phyloP scores from a whole-genome alignment of 2,797 vertebrate genomes.

The Sebastes trivittatus region DNA sequence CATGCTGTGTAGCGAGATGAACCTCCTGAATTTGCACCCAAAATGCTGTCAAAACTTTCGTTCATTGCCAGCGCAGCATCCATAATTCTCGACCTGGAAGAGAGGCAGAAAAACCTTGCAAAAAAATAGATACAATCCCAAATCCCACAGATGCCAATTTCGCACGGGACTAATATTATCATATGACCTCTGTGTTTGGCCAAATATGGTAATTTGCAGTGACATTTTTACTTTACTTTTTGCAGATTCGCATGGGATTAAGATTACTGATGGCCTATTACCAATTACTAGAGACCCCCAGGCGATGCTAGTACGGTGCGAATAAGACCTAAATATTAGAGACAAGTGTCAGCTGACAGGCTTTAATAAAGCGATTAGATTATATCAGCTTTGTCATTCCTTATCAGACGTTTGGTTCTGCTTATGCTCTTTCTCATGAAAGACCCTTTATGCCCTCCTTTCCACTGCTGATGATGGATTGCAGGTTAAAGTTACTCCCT shows the following conservation, averaged over 20 bases:
- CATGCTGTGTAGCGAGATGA: no score
- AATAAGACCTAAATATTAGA: neutral
- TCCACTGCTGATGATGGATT: neutral
- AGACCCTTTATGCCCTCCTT: neutral
- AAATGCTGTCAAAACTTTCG: neutral
- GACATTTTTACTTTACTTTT: neutral
- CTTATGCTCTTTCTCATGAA: neutral
- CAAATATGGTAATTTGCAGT: neutral
- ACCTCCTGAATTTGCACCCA: no score
- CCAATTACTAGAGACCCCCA: no score
- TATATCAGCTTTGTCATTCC: neutral
- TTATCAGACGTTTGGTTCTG: neutral
- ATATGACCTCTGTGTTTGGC: neutral
- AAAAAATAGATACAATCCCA: neutral
- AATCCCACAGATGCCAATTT: neutral
- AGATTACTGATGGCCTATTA: neutral
- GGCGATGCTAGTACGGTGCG: neutral
- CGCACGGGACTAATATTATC: neutral
- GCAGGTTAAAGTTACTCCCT: neutral
- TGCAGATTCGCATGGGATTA: neutral
- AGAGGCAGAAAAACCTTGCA: neutral
- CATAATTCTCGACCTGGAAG: neutral
- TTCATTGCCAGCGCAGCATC: neutral
- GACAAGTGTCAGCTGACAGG: neutral
- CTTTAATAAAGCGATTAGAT: neutral